Evolutionary conservation across 2,888 invertebrate genomes (phyloP), one percentile per base, ranked within the genome.

Genomic region (Plusia festucae): DNA sequence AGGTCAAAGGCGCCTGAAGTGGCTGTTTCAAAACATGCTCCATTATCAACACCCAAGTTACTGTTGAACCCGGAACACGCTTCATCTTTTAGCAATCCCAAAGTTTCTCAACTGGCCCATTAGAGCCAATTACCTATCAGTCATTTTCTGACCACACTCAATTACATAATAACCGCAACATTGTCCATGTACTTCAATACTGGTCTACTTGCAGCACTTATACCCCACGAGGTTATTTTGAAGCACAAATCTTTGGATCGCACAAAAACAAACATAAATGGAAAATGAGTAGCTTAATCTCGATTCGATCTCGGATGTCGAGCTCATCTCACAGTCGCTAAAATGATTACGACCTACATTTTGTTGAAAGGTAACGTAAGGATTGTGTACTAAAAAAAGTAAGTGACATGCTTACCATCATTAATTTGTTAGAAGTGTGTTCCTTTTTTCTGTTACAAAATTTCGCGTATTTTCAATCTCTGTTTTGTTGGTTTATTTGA

Each of bases 101-200:
- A 56, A 32, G 56, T 76, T 65, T 68, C 65, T 71, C 65, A 79
- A 79, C 53, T 56, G 70, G 32, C 20, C 56, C 44, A 71, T 79
- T 76, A 72, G 22, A 6, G 13, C 53, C 68, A 69, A 69, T 69
- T 67, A 60, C 60, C 60, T 79, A 57, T 67, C 65, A 68, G 58
- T 53, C 6, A 68, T 67, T 76, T 75, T 78, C 67, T 76, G 68
- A 79, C 76, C 79, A 68, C 76, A 76, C 65, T 57, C 68, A 76
- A 78, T 76, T 76, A 70, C 27, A 53, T 40, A 57, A 53, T 40
- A 57, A 68, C 73, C 73, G 53, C 78, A 67, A 49, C 18, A 46
- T 76, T 65, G 65, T 78, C 63, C 40, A 60, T 65, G 69, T 72
- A 79, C 60, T 55, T 15, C 72, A 76, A 71, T 75, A 72, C 22